These are phyloP conservation scores for Polyommatus icarus DNA, from an alignment of 2,888 invertebrate species.

Conservation along the genomic window DNA sequence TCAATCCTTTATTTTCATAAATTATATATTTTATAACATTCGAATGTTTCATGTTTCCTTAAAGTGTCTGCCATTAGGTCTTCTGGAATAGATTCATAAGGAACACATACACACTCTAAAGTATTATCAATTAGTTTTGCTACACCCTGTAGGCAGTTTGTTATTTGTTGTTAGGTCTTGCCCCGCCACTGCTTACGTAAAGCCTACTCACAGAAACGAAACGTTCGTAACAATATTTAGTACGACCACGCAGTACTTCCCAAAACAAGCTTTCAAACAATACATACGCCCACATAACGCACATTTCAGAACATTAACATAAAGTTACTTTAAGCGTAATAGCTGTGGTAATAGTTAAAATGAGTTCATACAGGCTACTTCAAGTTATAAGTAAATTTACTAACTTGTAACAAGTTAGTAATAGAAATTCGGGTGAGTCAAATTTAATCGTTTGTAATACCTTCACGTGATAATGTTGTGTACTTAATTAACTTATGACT, in stretches of 20 bases:
- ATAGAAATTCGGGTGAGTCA: not conserved
- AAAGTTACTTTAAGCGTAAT: not conserved
- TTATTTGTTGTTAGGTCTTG: too few species aligned
- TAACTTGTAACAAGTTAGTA: not conserved
- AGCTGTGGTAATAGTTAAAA: not conserved
- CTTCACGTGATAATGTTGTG: not conserved
- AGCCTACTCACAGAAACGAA: not conserved
- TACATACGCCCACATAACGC: not conserved
- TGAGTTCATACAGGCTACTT: not conserved
- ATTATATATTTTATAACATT: too few species aligned
- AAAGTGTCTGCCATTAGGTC: too few species aligned
- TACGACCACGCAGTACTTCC: not conserved
- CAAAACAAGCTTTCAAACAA: conserved; percentile 1
- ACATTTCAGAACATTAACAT: not conserved
- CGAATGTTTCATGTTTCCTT: too few species aligned
- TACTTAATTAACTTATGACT: not conserved
- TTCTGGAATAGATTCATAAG: too few species aligned
- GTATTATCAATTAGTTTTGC: too few species aligned
- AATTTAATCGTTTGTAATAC: conserved; percentile 14
- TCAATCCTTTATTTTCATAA: too few species aligned
- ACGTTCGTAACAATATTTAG: not conserved
- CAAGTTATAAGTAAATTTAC: not conserved
- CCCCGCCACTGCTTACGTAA: too few species aligned
- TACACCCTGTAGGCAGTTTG: too few species aligned
- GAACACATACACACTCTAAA: too few species aligned